Evolutionary conservation across 2,113 vertebrate genomes (phyloP).

Genomic region (Murina feae): DNA sequence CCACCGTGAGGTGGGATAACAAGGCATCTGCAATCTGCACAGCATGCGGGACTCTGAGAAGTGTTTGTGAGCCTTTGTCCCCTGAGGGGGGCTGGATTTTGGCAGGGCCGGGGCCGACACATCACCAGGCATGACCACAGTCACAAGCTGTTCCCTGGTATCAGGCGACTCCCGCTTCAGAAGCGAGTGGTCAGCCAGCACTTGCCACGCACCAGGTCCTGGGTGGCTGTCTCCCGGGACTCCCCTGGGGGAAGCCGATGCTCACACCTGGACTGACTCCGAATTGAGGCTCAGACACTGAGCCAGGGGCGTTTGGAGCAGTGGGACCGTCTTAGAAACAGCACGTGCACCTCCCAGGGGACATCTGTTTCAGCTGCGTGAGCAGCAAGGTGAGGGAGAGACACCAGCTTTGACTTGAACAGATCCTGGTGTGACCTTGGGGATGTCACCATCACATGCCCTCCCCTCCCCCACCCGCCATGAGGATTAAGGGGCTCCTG

Average conservation of each 20-base stretch:
- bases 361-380: fast-evolving
- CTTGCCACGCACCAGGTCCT: fast-evolving
- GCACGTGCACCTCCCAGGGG: neutral
- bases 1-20: neutral
- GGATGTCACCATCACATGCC: neutral
- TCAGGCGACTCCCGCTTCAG: fast-evolving
- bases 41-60: neutral
- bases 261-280: neutral
- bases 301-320: neutral
- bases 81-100: fast-evolving
- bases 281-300: neutral
- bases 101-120: neutral
- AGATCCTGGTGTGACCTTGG: neutral
- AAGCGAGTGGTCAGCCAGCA: neutral
- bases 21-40: fast-evolving
- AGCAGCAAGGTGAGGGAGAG: neutral
- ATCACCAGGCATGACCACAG: fast-evolving
- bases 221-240: fast-evolving
- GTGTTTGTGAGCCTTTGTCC: neutral
- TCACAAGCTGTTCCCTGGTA: neutral
- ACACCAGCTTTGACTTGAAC: neutral
- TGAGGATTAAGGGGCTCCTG: fast-evolving
- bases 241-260: neutral
- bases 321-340: fast-evolving
- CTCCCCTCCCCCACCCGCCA: fast-evolving